A percentile compares a stretch with the other conserved stretches of the same genome.
Conservation (phyloP, 2,797 vertebrate genomes). For the Galago senegalensis region DNA sequence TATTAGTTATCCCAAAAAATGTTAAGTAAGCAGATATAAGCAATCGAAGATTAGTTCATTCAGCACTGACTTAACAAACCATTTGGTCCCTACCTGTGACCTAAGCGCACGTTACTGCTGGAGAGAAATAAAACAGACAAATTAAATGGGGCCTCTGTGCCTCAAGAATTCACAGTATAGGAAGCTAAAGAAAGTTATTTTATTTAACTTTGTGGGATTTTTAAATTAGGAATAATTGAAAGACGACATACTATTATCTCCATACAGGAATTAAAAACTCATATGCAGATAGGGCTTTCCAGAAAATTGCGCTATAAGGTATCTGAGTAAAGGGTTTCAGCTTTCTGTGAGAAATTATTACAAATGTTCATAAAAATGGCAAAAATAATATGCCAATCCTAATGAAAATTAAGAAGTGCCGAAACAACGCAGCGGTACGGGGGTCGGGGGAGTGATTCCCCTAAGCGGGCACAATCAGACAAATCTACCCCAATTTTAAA, state of each 20-base stretch:
- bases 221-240: slow-evolving; percentile 63
- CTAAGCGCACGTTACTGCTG: background rate
- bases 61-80: slow-evolving; percentile 2
- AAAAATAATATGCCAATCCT: background rate
- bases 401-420: background rate
- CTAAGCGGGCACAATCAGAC: slow-evolving; percentile 57
- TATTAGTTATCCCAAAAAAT: slow-evolving; percentile 20
- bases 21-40: background rate
- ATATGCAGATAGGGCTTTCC: background rate
- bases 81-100: background rate
- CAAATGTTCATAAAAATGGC: background rate
- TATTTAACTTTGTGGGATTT: slow-evolving; percentile 22
- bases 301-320: slow-evolving; percentile 16
- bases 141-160: slow-evolving; percentile 4
- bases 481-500: slow-evolving; percentile 63
- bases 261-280: background rate
- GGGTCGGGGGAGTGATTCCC: background rate
- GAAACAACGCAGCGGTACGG: background rate
- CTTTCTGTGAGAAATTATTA: slow-evolving; percentile 56
- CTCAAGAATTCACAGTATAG: slow-evolving; percentile 12
- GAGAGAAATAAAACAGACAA: background rate
- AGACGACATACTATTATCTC: slow-evolving; percentile 34
- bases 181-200: slow-evolving; percentile 55
- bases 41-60: slow-evolving; percentile 30
- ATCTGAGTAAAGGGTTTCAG: slow-evolving; percentile 31